phyloP scores from a whole-genome alignment of 2,113 vertebrate species.

The Murina feae region DNA sequence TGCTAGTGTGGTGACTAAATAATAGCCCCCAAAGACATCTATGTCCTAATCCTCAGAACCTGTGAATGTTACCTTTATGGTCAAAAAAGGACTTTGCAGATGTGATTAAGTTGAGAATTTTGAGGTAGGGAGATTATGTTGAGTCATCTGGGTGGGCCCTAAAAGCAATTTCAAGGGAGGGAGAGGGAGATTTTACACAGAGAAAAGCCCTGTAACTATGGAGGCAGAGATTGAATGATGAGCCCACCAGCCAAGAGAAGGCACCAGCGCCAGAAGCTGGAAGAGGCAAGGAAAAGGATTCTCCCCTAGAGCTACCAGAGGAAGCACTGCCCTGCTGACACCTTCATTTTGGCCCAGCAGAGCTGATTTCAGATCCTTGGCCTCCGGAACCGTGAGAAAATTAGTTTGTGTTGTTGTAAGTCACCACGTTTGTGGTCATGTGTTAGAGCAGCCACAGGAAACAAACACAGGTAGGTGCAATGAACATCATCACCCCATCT shows the following conservation, averaged over 20 bases:
- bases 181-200: neutral
- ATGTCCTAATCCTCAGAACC: neutral
- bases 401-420: neutral
- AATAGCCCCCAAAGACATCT: accelerated
- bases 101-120: neutral
- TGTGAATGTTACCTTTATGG: neutral
- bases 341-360: neutral
- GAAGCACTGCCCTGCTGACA: accelerated
- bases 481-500: neutral
- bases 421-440: neutral
- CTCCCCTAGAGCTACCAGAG: neutral
- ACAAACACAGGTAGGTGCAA: accelerated
- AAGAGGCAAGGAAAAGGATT: neutral
- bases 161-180: too few species aligned
- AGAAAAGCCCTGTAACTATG: neutral
- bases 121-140: neutral
- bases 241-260: neutral
- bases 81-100: neutral
- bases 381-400: neutral
- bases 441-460: neutral
- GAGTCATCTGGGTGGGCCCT: neutral
- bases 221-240: accelerated
- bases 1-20: neutral
- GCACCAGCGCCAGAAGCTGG: neutral
- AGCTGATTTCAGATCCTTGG: neutral